These are phyloP conservation scores for Hypercompe scribonia DNA, from an alignment of 2,888 invertebrate species.

Conservation along the genomic window DNA sequence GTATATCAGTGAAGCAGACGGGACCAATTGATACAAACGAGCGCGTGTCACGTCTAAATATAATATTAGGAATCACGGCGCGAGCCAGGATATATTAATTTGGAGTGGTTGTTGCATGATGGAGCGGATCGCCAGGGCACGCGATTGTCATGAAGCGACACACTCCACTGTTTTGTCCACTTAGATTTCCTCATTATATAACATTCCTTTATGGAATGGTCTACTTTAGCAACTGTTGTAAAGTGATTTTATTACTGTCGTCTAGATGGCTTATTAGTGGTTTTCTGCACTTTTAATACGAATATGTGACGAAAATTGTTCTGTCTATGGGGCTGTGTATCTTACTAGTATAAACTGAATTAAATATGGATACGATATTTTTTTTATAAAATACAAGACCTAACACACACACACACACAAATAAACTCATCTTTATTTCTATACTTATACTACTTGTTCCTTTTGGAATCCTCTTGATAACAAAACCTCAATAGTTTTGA, in stretches of 20 bases:
- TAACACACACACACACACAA: too few species aligned
- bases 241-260: not conserved
- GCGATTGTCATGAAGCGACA: slow-evolving; percentile 51
- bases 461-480: too few species aligned
- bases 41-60: slow-evolving; percentile 87
- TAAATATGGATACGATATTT: too few species aligned
- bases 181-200: slow-evolving; percentile 50
- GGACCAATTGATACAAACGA: slow-evolving; percentile 86
- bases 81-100: slow-evolving; percentile 87
- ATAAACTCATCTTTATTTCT: too few species aligned
- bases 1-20: slow-evolving; percentile 85
- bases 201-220: slow-evolving; percentile 45
- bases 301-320: not conserved
- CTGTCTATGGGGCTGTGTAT: not conserved
- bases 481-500: too few species aligned
- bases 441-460: too few species aligned
- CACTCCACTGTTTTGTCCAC: slow-evolving; percentile 44
- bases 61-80: slow-evolving; percentile 87
- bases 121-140: slow-evolving; percentile 67
- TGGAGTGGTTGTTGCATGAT: slow-evolving; percentile 80
- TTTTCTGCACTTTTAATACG: not conserved
- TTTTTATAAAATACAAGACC: too few species aligned
- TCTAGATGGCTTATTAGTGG: not conserved
- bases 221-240: slow-evolving; percentile 30
- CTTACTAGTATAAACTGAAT: too few species aligned